These are phyloP conservation scores for Carcina quercana DNA, from an alignment of 2,888 invertebrate species.

Conservation along the genomic window DNA sequence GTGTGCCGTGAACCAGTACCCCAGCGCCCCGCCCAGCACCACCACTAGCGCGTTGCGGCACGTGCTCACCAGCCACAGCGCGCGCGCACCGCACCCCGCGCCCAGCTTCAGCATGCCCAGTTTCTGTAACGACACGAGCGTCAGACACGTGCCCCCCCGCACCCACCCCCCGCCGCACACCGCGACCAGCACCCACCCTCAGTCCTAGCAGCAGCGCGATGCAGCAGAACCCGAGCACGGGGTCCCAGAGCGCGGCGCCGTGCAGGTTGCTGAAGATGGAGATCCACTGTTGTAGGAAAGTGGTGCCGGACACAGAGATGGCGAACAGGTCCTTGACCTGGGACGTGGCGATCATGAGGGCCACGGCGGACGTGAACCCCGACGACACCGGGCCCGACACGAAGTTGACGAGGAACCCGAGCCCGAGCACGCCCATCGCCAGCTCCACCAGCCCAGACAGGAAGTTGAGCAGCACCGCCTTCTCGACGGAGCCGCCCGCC, in stretches of 20 bases:
- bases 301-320: constrained; percentile 80
- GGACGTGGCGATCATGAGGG: constrained; percentile 91
- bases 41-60: constrained; percentile 90
- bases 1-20: constrained; percentile 74
- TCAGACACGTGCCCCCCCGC: not conserved
- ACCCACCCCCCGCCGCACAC: not conserved
- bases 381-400: constrained; percentile 93
- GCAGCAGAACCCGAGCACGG: constrained; percentile 82
- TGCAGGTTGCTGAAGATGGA: constrained; percentile 81
- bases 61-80: constrained; percentile 86
- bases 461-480: constrained; percentile 85
- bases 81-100: constrained; percentile 70
- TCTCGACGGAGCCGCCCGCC: constrained; percentile 77
- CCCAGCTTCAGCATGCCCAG: constrained; percentile 79
- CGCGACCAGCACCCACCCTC: constrained; percentile 78
- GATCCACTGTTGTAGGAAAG: constrained; percentile 86
- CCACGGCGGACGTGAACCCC: constrained; percentile 93
- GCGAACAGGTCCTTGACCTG: constrained; percentile 90
- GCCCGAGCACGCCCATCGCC: constrained; percentile 86
- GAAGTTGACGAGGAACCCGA: constrained; percentile 92
- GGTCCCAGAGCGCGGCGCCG: constrained; percentile 80
- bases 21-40: constrained; percentile 81
- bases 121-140: constrained; percentile 59
- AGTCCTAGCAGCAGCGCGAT: constrained; percentile 84
- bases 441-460: constrained; percentile 83